Percentiles rank a stretch among this genome's conserved stretches.
Evolutionary conservation across 2,113 vertebrate species (phyloP).

Genomic region (Hippocampus guttulatus): DNA sequence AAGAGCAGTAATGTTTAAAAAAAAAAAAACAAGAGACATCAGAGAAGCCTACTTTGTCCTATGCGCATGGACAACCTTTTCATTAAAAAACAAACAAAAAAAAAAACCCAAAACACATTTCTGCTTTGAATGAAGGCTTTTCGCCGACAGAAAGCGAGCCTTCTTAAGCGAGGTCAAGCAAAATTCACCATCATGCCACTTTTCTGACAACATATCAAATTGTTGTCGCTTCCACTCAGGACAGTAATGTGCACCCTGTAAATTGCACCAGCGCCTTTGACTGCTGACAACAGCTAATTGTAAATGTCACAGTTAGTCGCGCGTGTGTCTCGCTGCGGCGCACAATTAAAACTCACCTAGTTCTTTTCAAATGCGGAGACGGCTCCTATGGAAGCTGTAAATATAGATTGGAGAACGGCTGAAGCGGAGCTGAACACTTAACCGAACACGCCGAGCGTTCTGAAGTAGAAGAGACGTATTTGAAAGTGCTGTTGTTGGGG

Average conservation of each 20-base stretch:
- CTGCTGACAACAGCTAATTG: conserved; percentile 69
- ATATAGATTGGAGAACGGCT: conserved; percentile 28
- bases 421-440: background rate
- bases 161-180: conserved; percentile 60
- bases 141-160: conserved; percentile 45
- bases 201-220: conserved; percentile 65
- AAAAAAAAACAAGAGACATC: background rate
- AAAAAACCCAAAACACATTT: conserved; percentile 48
- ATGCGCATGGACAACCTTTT: conserved; percentile 38
- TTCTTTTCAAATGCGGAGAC: conserved; percentile 40
- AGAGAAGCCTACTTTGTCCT: conserved; percentile 21
- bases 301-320: conserved; percentile 64
- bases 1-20: no score
- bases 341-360: conserved; percentile 61
- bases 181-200: conserved; percentile 54
- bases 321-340: conserved; percentile 19
- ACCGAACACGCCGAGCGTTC: background rate
- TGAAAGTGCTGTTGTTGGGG: background rate
- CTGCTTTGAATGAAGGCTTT: conserved; percentile 57
- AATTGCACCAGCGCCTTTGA: conserved; percentile 63
- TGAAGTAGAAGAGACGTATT: background rate
- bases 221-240: conserved; percentile 64
- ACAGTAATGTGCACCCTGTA: conserved; percentile 64
- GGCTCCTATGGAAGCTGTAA: conserved; percentile 32
- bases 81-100: background rate